phyloP scores from a whole-genome alignment of 2,888 invertebrate species.

The Eristalinus aeneus region DNA sequence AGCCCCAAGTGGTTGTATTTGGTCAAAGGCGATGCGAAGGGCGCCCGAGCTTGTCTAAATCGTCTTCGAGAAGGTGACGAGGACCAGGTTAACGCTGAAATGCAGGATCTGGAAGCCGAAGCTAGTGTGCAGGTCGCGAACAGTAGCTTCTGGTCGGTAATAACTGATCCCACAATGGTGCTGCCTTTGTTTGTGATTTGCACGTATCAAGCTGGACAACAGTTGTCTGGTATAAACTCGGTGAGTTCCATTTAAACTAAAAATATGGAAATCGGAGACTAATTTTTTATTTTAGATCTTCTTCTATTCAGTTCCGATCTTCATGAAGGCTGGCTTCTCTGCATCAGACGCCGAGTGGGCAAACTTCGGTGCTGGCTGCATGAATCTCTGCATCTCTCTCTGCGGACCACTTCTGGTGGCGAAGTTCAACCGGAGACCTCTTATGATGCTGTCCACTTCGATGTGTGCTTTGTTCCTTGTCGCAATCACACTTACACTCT shows the following conservation, averaged over 20 bases:
- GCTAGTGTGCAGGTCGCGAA: constrained; percentile 75
- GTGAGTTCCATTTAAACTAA: constrained; percentile 81
- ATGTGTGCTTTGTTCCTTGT: constrained; percentile 83
- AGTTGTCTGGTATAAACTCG: constrained; percentile 93
- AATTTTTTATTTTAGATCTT: constrained; percentile 81
- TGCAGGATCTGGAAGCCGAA: constrained; percentile 83
- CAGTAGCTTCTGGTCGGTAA: constrained; percentile 84
- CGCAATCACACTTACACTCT: constrained; percentile 83
- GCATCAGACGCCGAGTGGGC: constrained; percentile 84
- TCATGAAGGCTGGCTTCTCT: constrained; percentile 86
- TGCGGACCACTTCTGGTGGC: constrained; percentile 85
- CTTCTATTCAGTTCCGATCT: constrained; percentile 91
- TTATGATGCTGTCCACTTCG: constrained; percentile 84
- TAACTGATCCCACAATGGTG: constrained; percentile 82
- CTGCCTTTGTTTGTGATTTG: constrained; percentile 89
- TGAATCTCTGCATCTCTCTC: constrained; percentile 85
- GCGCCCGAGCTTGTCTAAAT: constrained; percentile 80
- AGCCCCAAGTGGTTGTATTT: constrained; percentile 92
- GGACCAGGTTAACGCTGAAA: constrained; percentile 81
- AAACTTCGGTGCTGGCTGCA: constrained; percentile 88
- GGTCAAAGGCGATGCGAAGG: constrained; percentile 84
- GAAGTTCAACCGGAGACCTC: constrained; percentile 84
- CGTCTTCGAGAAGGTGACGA: constrained; percentile 71
- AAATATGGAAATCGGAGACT: neutral
- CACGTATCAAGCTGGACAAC: constrained; percentile 88